These are phyloP conservation scores for Aphelenchoides avenae DNA, from an alignment of 1,140 invertebrate species.

Conservation along the genomic window DNA sequence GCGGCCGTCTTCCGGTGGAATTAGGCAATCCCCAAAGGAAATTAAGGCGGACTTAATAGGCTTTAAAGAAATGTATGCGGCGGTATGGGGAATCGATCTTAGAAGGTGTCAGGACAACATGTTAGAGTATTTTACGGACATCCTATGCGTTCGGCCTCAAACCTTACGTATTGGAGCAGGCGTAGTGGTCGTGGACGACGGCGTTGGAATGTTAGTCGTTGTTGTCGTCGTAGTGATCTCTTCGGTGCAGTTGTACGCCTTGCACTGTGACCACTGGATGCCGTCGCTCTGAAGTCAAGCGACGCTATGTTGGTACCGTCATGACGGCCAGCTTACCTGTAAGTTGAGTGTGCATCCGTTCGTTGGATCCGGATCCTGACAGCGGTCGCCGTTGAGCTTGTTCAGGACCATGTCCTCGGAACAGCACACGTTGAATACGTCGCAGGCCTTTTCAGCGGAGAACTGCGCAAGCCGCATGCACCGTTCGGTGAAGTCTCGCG, in stretches of 20 bases:
- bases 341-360: conserved; percentile 27
- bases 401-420: conserved; percentile 25
- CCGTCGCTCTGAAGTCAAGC: conserved; percentile 8
- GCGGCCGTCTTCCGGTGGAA: too few species aligned
- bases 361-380: conserved; percentile 17
- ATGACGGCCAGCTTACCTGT: neutral
- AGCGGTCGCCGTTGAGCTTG: conserved; percentile 26
- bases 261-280: conserved; percentile 30
- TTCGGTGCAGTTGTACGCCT: conserved; percentile 30
- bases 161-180: too few species aligned
- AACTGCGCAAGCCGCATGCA: conserved; percentile 23
- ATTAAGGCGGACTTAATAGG: too few species aligned
- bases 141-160: too few species aligned
- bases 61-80: too few species aligned
- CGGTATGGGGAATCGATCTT: too few species aligned
- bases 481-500: conserved; percentile 22
- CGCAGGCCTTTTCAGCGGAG: conserved; percentile 25
- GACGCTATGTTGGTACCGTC: neutral
- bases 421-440: conserved; percentile 25
- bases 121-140: too few species aligned
- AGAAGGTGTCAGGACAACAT: too few species aligned
- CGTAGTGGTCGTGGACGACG: neutral
- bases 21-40: too few species aligned
- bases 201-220: conserved; percentile 10
- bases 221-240: conserved; percentile 32